phyloP scores from a whole-genome alignment of 2,888 invertebrate species.

The Heliconius ethilla region DNA sequence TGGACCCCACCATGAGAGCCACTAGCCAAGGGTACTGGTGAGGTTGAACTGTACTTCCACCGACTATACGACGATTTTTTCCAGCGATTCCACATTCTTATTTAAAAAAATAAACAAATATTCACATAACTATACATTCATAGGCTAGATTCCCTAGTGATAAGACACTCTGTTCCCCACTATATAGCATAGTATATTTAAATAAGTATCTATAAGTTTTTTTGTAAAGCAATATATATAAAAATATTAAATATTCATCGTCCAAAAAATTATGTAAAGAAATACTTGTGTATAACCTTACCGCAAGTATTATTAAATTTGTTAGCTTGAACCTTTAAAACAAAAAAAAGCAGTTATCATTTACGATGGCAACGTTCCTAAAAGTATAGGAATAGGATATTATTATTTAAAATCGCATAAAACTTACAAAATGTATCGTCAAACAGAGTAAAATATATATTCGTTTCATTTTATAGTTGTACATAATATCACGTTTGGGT shows the following conservation, averaged over 20 bases:
- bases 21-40: slow-evolving; percentile 82
- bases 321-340: slow-evolving; percentile 36
- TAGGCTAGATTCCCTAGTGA: no score
- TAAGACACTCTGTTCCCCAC: no score
- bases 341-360: slow-evolving; percentile 19
- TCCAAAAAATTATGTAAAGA: not conserved
- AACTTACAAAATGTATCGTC: slow-evolving; percentile 59
- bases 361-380: not conserved
- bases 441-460: slow-evolving; percentile 57
- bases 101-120: slow-evolving; percentile 20
- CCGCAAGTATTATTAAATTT: slow-evolving; percentile 57
- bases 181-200: no score
- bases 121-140: not conserved
- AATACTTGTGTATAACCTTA: slow-evolving; percentile 48
- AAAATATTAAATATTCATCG: not conserved
- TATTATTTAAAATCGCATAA: slow-evolving; percentile 1
- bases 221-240: not conserved
- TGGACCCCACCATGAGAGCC: slow-evolving; percentile 72
- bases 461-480: slow-evolving; percentile 66
- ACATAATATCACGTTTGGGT: slow-evolving; percentile 47
- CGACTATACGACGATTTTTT: slow-evolving; percentile 78
- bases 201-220: no score
- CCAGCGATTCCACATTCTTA: slow-evolving; percentile 72
- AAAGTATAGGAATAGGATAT: not conserved
- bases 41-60: slow-evolving; percentile 74